phyloP scores from a whole-genome alignment of 2,113 vertebrate genomes.

The Passer montanus region DNA sequence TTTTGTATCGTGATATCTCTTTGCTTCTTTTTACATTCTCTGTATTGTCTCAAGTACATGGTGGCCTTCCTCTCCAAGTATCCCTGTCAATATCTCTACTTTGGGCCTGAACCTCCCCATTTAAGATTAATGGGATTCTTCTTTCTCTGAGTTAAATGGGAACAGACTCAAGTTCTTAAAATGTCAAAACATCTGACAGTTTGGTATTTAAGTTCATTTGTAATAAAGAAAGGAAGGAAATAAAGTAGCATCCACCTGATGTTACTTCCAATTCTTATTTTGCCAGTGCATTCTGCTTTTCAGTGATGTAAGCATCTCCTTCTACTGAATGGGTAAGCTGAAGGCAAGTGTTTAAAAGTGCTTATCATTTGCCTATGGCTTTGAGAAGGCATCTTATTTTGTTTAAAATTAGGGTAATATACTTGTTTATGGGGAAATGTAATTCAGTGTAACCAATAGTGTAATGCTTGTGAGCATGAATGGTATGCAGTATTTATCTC shows the following conservation, averaged over 20 bases:
- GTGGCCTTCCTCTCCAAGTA: background rate
- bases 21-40: background rate
- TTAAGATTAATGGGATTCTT: background rate
- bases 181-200: background rate
- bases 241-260: background rate
- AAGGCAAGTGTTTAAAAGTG: background rate
- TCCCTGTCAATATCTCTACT: background rate
- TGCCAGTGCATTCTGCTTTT: slow-evolving; percentile 43
- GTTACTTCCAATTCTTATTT: slow-evolving; percentile 22
- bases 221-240: background rate
- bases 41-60: background rate
- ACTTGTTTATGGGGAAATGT: slow-evolving; percentile 1
- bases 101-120: background rate
- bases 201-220: background rate
- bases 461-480: background rate
- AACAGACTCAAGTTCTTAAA: background rate
- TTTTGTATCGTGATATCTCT: background rate
- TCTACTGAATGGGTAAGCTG: background rate
- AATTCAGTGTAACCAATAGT: slow-evolving; percentile 17
- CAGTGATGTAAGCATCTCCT: background rate
- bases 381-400: slow-evolving; percentile 44
- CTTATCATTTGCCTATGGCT: slow-evolving; percentile 34
- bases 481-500: slow-evolving; percentile 42
- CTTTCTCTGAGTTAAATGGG: background rate
- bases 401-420: slow-evolving; percentile 18